Percentiles rank a stretch among this genome's conserved stretches.
Conservation (phyloP, 2,113 vertebrate genomes). For the Siphamia tubifer region DNA sequence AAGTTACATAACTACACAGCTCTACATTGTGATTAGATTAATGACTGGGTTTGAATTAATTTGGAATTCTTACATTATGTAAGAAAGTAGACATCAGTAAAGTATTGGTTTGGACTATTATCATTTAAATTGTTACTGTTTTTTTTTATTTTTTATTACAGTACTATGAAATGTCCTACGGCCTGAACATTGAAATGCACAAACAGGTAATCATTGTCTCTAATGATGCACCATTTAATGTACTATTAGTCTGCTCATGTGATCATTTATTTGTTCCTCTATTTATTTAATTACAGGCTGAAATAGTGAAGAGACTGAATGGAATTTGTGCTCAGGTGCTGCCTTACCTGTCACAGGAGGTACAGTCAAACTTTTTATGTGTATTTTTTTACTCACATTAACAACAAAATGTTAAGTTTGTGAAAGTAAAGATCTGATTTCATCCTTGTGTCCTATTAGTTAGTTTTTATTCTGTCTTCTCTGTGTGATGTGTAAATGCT, state of each 20-base stretch:
- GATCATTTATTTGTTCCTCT: not conserved
- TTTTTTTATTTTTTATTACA: constrained; percentile 42
- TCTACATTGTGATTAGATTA: too few relatives aligned
- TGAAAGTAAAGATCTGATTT: too few relatives aligned
- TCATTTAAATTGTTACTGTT: not conserved
- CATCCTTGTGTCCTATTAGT: too few relatives aligned
- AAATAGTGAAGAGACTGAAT: constrained; percentile 97
- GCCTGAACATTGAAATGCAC: constrained; percentile 98
- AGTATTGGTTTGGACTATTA: too few relatives aligned
- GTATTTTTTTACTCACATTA: not conserved
- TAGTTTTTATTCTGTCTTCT: too few relatives aligned
- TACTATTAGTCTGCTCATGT: not conserved
- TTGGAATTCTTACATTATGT: too few relatives aligned
- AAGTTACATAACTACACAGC: too few relatives aligned
- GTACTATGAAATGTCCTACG: constrained; percentile 99
- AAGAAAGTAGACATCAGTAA: too few relatives aligned
- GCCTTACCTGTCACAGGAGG: constrained; percentile 98
- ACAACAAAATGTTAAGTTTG: not conserved
- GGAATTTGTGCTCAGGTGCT: constrained; percentile 97
- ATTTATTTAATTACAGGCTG: constrained; percentile 79
- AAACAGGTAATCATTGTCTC: constrained; percentile 85
- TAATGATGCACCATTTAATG: not conserved
- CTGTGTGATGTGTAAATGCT: too few relatives aligned
- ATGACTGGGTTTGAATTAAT: too few relatives aligned
- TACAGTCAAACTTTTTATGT: constrained; percentile 43